These are phyloP conservation scores for Ptychobarbus kaznakovi DNA, from an alignment of 2,797 vertebrate species.

Conservation along the genomic window DNA sequence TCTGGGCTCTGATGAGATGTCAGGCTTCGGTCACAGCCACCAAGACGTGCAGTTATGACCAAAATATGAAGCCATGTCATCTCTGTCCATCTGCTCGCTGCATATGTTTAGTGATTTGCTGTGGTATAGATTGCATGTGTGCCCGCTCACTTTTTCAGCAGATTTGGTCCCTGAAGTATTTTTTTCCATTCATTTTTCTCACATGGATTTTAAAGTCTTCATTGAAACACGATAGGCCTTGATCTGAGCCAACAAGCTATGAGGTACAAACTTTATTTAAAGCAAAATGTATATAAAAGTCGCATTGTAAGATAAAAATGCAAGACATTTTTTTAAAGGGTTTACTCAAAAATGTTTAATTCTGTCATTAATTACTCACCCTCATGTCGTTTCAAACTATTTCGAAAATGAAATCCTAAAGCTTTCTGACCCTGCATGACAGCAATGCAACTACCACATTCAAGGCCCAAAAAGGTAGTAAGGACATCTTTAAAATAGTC, in stretches of 20 bases:
- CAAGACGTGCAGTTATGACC: slow-evolving; percentile 9
- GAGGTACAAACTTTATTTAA: neutral
- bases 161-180: neutral
- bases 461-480: neutral
- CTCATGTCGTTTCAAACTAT: neutral
- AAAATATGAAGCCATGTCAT: neutral
- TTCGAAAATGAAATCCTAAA: neutral
- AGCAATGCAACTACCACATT: neutral
- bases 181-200: neutral
- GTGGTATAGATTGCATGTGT: slow-evolving; percentile 7
- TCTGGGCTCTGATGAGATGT: slow-evolving; percentile 46
- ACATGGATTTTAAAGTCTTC: neutral
- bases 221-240: neutral
- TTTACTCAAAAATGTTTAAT: neutral
- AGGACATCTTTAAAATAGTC: neutral
- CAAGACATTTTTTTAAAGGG: neutral
- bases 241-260: neutral
- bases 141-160: neutral
- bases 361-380: neutral
- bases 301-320: neutral
- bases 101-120: neutral
- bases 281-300: neutral
- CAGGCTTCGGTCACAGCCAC: slow-evolving; percentile 33
- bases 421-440: neutral
- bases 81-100: neutral